These are phyloP conservation scores for Kuschelorhynchus macadamiae DNA, from an alignment of 2,888 invertebrate genomes.

Conservation along the genomic window DNA sequence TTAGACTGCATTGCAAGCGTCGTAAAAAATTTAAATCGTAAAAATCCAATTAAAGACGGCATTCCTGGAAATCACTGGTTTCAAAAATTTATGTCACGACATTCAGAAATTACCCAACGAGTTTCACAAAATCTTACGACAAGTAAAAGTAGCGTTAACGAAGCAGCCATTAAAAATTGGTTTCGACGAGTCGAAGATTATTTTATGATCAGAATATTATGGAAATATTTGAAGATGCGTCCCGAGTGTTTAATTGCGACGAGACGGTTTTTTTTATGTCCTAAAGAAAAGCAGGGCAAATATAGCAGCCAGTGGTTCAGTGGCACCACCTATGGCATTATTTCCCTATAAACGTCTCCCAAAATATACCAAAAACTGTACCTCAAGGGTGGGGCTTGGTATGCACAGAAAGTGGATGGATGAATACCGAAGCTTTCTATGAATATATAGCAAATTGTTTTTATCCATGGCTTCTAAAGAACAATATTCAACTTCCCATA, in stretches of 20 bases:
- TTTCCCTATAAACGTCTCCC: slow-evolving; percentile 61
- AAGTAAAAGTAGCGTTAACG: slow-evolving; percentile 55
- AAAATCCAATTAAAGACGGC: slow-evolving; percentile 3
- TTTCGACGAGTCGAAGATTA: slow-evolving; percentile 57
- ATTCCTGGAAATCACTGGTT: slow-evolving; percentile 28
- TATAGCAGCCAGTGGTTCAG: slow-evolving; percentile 54
- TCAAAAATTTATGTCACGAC: slow-evolving; percentile 23
- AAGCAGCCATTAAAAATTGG: slow-evolving; percentile 58
- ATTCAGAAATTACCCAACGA: slow-evolving; percentile 17
- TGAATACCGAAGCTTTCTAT: slow-evolving; percentile 64
- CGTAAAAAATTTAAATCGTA: slow-evolving; percentile 24
- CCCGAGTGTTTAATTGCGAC: slow-evolving; percentile 62
- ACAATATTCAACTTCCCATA: slow-evolving; percentile 16
- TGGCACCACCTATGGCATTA: slow-evolving; percentile 54
- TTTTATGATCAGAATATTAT: slow-evolving; percentile 51
- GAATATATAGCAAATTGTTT: slow-evolving; percentile 65
- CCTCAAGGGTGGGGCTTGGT: slow-evolving; percentile 59
- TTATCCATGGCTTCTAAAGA: slow-evolving; percentile 50
- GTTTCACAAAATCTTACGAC: slow-evolving; percentile 36
- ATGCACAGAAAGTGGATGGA: slow-evolving; percentile 65
- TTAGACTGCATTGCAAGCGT: slow-evolving; percentile 31
- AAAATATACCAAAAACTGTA: slow-evolving; percentile 45
- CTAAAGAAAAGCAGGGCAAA: slow-evolving; percentile 60
- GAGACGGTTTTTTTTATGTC: slow-evolving; percentile 64
- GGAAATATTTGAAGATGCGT: slow-evolving; percentile 49